These are phyloP conservation scores for Papilio polyxenes DNA, from an alignment of 1,140 invertebrate genomes.

Conservation along the genomic window DNA sequence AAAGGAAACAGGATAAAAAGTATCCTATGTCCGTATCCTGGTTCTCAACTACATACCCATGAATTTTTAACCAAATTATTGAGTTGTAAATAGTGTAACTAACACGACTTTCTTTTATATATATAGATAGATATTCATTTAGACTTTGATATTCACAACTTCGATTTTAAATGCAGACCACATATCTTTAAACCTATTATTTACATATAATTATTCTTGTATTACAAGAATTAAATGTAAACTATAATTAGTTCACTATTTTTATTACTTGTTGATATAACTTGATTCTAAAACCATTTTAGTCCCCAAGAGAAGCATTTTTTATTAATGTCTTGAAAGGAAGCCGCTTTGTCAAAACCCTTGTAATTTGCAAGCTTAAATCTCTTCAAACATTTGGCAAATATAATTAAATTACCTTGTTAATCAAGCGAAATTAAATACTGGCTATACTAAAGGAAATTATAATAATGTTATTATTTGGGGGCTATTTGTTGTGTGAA, in stretches of 20 bases:
- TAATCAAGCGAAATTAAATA: not conserved
- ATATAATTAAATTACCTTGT: not conserved
- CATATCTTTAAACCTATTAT: too few relatives aligned
- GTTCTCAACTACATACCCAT: too few relatives aligned
- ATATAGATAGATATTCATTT: too few relatives aligned
- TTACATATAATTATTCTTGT: not conserved
- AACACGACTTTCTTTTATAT: too few relatives aligned
- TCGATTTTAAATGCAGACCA: too few relatives aligned
- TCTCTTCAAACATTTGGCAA: constrained; percentile 5
- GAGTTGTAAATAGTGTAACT: too few relatives aligned
- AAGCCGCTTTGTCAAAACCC: constrained; percentile 3
- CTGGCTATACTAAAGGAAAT: not conserved
- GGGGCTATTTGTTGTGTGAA: not conserved
- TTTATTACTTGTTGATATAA: not conserved
- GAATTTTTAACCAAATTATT: too few relatives aligned
- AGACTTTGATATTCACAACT: too few relatives aligned
- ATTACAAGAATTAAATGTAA: too few relatives aligned
- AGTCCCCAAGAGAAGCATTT: not conserved
- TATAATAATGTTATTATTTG: not conserved
- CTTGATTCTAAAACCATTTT: not conserved
- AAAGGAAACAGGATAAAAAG: too few relatives aligned
- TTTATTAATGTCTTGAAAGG: not conserved
- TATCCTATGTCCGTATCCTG: too few relatives aligned
- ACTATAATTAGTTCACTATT: not conserved
- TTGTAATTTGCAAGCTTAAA: constrained; percentile 15